Evolutionary conservation across 2,113 vertebrate species (phyloP), one percentile per base, ranked within the genome.

Genomic region (Xiphophorus couchianus): DNA sequence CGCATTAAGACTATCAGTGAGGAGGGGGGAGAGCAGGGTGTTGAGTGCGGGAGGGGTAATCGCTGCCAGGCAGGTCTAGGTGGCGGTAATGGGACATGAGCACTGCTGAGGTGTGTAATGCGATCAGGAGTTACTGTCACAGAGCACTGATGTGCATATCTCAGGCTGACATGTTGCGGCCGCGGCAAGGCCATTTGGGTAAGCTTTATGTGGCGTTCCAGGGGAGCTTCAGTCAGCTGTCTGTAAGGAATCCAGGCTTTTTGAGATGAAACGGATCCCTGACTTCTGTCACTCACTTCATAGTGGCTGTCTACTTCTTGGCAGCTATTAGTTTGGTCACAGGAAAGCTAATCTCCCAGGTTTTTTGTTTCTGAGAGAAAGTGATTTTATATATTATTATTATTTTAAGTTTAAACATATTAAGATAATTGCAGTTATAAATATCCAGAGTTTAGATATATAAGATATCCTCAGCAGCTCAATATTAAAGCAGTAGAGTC

Each of bases 51-150:
- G 33, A 66, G 66, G 76, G 62, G 77, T 88, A 83, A 89, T 89
- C 86, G 82, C 83, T 84, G 76, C 51, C 65, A 74, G 87, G 79
- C 83, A 84, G 87, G 81, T 78, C 78, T 70, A 76, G 80, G 84
- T 84, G 78, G 86, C 65, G 63, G 81, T 90, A 91, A 90, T 92
- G 85, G 88, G 87, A 92, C 88, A 88, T 87, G 88, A 91, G 87
- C 88, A 80, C 86, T 89, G 86, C 81, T 91, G 91, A 93, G 87
- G 90, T 92, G 87, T 92, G 91, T 92, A 92, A 94, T 93, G 86
- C 81, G 86, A 93, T 92, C 88, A 92, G 90, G 90, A 93, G 87
- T 91, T 91, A 87, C 91, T 89, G 90, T 92, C 89, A 82, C 87
- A 87, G 88, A 84, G 84, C 85, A 62, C 81, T 91, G 92, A 90